Base-by-base conservation (phyloP, 2,888 invertebrate genomes). In the Drosophila demipolita region DNA sequence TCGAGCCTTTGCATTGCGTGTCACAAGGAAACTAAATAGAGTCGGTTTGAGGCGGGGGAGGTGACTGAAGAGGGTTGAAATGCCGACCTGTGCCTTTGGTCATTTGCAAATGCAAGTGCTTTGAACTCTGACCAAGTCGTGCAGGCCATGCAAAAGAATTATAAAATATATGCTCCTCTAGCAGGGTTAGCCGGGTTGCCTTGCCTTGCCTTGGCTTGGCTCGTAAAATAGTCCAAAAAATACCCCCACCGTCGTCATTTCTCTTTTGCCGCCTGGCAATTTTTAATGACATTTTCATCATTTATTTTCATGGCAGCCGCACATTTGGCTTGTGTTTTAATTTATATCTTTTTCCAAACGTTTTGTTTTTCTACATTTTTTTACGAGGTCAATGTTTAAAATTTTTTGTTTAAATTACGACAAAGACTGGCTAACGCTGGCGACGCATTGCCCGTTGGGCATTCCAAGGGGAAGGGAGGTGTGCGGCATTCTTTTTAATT, bases 1-100 rank as follows among this genome's bases (percentile, higher is more conserved):
- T 67, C 80, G 80, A 82, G 90, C 90, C 90, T 82, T 83, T 76
- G 81, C 80, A 75, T 91, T 90, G 92, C 91, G 90, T 91, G 91
- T 72, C 79, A 48, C 58, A 38, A 57, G 54, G 63, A 74, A 82
- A 76, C 87, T 75, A 81, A 79, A 61, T 49, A 66, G 62, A 58
- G 48, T 50, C 17, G 17, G 49, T 12, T 15, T 36, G 32, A 3
- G 42, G 38, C 1, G 53, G 20, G 32, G 38, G 17, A 36, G 45
- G 20, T 35, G 54, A 57, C 48, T 48, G 35, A 32, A 11, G n/a
- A n/a, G 40, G 40, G 45, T 23, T 36, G 45, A 53, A 48, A 54
- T 60, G 55, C 11, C n/a, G 50, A 38, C 38, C 70, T 50, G 49
- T 54, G 63, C 53, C 62, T 49, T 40, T 81, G 89, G 89, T 76